Evolutionary conservation across 2,113 vertebrate species (phyloP), one percentile per base, ranked within the genome.

Genomic region (Pavo muticus): DNA sequence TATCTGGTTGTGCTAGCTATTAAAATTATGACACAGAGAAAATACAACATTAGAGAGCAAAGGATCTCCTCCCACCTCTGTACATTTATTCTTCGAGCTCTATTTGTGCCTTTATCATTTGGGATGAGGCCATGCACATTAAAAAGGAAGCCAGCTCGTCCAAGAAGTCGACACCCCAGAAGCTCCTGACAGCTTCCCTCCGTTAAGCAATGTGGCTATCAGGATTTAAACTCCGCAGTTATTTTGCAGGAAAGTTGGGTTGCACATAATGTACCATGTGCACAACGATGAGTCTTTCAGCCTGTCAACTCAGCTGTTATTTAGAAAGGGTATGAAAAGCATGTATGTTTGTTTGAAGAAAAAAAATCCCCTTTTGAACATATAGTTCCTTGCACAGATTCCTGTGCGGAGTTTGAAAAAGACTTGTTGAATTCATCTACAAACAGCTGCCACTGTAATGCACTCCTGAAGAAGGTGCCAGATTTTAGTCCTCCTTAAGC

Each of bases 291-390:
- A 97, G 85, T 86, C 89, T 96, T 96, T 94, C 93, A 96, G 93
- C 85, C 94, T 94, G 94, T 95, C 96, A 96, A 94, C 65, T 97
- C 97, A 96, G 96, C 93, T 96, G 96, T 96, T 95, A 93, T 94
- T 96, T 89, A 73, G 80, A 91, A 94, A 89, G 92, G 81, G 71
- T 90, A 97, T 96, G 90, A 96, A 92, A 96, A 97, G 88, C 80
- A 96, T 94, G 77, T 88, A 95, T 93, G 92, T 85, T 95, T 93
- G 83, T 87, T 81, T 91, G 65, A 3, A 57, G 32, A 78, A 78
- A 78, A 92, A 45, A 45, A 91, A 71, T n/a, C n/a, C 40, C 91
- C 89, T 95, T 96, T 94, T 96, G 94, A 95, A 95, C 88, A 79
- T 91, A 92, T 14, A 97, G 82, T 44, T 91, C 82, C 71, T 65